Base-by-base conservation (phyloP, 2,113 vertebrate genomes). In the Tor tambroides region DNA sequence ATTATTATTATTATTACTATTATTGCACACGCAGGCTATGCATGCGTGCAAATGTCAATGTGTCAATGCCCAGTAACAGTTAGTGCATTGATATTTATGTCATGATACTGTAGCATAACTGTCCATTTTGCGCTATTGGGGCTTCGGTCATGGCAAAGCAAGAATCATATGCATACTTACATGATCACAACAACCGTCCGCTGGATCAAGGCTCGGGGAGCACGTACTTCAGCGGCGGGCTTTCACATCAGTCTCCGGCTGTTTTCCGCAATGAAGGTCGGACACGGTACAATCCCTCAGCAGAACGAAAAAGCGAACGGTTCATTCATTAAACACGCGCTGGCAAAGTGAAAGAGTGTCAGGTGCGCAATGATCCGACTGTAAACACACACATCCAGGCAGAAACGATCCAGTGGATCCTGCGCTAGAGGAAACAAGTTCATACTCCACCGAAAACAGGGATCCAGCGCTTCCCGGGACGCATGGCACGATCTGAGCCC, bases 201-300 rank as follows among this genome's bases (percentile, higher is more conserved):
- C 90, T 87, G 76, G 90, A 83, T 90, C 88, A 88, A 69, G 71
- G 92, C 92, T 88, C 86, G 84, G 83, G 88, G 91, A 93, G 92
- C 92, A 92, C 91, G 94, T 91, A 89, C 88, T 91, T 89, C 87
- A 93, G 76, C 92, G 86, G 91, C 88, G 90, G 92, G 91, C 88
- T 69, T 92, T 91, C 90, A 87, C 94, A 94, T 93, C 92, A 89
- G 91, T 90, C 92, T 91, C 92, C 92, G 93, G 89, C 90, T 87
- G 82, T 93, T 94, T 93, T 94, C 95, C 94, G 95, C 95, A 96
- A 92, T 91, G 94, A 94, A 92, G 92, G 92, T 91, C 93, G 92
- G 92, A 87, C 92, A 54, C 63, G 65, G 19, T 69, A 35, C 46
- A 51, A 83, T 51, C 81, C 80, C 61, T 83, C 80, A 65, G 80